Evolutionary conservation across 2,888 invertebrate genomes (phyloP), one percentile per base, ranked within the genome.

Genomic region (Drosophila nr. perissopoda): DNA sequence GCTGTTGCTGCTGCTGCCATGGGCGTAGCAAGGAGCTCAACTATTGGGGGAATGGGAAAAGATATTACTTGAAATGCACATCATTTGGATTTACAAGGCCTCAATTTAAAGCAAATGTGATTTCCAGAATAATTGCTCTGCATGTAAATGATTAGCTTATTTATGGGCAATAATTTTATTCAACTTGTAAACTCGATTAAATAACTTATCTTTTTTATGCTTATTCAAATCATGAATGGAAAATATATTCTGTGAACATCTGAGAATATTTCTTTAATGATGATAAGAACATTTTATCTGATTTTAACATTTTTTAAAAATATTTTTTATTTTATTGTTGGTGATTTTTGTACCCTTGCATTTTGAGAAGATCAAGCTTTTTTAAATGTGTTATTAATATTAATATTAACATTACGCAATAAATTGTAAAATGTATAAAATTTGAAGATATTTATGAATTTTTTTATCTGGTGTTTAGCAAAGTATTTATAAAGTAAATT

Each of bases 1-100:
- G 25, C 51, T 34, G 51, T 33, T 49, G 66, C 40, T 51, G 49
- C 40, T 53, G 53, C 53, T 16, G 25, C n/a, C 56, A 56, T 56
- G 38, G 56, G 56, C n/a, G 56, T 38, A 56, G 54, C 4, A 27
- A 13, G n/a, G 7, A 56, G 4, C n/a, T 8, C 1, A n/a, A n/a
- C 27, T 1, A 1, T 4, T 13, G n/a, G 16, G 33, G 49, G 27
- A 27, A 16, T 25, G 45, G 25, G 16, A 25, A 25, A 45, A 27
- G 8, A 45, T 25, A 25, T 16, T 45, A 16, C 8, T 7, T 45
- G 21, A 11, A 42, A 21, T 5, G 11, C 5, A 21, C 8, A 11
- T 42, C 42, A 42, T 42, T 42, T 21, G 42, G 21, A 42, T 21
- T 42, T 21, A 42, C 42, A 42, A 42, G 42, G 6, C 42, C 21